Conservation (phyloP, 1,140 invertebrate species). For the Aricia agestis region DNA sequence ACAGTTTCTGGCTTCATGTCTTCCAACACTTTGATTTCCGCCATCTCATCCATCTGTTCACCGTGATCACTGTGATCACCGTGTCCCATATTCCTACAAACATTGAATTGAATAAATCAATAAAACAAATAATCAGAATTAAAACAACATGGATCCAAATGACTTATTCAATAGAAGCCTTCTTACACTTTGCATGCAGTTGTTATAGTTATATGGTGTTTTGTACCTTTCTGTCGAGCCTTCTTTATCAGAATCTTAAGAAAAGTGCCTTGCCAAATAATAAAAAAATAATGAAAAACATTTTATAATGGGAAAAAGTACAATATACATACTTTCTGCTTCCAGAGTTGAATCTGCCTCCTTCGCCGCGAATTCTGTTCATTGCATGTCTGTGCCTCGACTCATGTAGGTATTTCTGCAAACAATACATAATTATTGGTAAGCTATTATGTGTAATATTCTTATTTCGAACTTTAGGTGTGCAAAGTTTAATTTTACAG, state of each 20-base stretch:
- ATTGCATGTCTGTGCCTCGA: constrained; percentile 98
- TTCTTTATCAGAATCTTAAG: no score
- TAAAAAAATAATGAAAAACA: background rate
- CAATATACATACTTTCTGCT: constrained; percentile 57
- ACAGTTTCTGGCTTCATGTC: constrained; percentile 67
- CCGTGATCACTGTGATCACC: constrained; percentile 27
- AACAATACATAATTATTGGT: constrained; percentile 32
- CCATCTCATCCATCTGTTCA: background rate
- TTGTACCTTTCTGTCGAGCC: no score
- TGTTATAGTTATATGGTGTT: no score
- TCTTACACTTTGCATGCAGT: no score
- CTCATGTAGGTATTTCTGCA: constrained; percentile 99
- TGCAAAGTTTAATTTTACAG: no score
- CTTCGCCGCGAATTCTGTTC: constrained; percentile 97
- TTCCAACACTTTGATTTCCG: constrained; percentile 41
- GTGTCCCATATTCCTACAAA: constrained; percentile 51
- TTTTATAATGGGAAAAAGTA: constrained; percentile 13
- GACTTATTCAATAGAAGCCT: no score
- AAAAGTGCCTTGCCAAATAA: background rate
- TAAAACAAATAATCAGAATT: background rate
- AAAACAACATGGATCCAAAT: no score
- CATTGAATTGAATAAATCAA: background rate
- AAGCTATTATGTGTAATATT: no score
- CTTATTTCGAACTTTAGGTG: no score
- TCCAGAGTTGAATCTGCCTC: constrained; percentile 94